These are phyloP conservation scores for Barbus barbus DNA, from an alignment of 2,113 vertebrate species.

Conservation along the genomic window DNA sequence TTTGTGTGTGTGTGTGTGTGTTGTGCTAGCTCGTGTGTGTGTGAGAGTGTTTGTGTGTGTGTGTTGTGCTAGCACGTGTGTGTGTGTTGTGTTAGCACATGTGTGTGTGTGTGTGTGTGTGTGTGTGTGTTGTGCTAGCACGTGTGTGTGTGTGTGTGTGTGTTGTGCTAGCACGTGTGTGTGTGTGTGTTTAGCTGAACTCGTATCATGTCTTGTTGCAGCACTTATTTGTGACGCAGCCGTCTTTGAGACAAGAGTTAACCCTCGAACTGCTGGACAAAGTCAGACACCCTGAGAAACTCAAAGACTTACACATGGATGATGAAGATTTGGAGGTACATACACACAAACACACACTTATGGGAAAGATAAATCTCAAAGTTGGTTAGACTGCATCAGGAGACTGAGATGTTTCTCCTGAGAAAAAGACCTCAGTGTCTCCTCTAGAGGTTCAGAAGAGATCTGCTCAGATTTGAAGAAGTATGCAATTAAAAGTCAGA, in stretches of 20 bases:
- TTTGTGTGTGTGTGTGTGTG: too few relatives aligned
- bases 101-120: too few relatives aligned
- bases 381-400: too few relatives aligned
- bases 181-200: background rate
- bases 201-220: slow-evolving; percentile 45
- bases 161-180: background rate
- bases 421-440: too few relatives aligned
- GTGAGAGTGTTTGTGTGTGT: too few relatives aligned
- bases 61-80: background rate
- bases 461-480: too few relatives aligned
- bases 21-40: background rate
- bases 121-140: background rate
- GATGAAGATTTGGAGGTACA: slow-evolving; percentile 85
- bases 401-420: too few relatives aligned
- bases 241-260: slow-evolving; percentile 74
- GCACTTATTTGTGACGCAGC: slow-evolving; percentile 80
- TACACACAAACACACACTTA: too few relatives aligned
- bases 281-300: slow-evolving; percentile 80
- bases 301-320: slow-evolving; percentile 67
- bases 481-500: too few relatives aligned
- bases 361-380: too few relatives aligned
- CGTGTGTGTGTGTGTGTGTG: background rate
- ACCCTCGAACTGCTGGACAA: slow-evolving; percentile 87
- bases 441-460: too few relatives aligned
- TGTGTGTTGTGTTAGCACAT: background rate